These are phyloP conservation scores for Trematocara variabile DNA, from an alignment of 2,113 vertebrate genomes.

Conservation along the genomic window DNA sequence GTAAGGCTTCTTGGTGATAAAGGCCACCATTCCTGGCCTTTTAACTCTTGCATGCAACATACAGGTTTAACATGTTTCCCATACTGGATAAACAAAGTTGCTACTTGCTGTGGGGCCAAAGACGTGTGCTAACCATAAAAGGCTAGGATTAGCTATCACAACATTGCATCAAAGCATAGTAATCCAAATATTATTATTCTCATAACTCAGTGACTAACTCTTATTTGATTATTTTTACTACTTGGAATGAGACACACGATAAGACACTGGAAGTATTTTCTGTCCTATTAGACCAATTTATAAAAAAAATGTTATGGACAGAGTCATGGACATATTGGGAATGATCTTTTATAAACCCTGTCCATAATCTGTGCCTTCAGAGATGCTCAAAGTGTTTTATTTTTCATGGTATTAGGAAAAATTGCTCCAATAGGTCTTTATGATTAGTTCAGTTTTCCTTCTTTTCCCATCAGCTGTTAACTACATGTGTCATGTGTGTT, in stretches of 20 bases:
- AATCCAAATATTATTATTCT: slow-evolving; percentile 9
- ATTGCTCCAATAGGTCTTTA: not conserved
- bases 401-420: not conserved
- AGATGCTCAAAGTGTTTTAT: not conserved
- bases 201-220: not conserved
- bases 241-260: not conserved
- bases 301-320: not conserved
- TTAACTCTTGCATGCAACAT: not conserved
- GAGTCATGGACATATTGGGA: not conserved
- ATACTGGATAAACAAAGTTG: not conserved
- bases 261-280: not conserved
- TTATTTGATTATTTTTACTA: not conserved
- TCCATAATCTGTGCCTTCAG: not conserved
- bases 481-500: not conserved
- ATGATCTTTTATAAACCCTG: not conserved
- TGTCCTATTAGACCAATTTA: not conserved
- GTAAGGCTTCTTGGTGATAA: not conserved
- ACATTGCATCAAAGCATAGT: not conserved
- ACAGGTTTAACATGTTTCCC: not conserved
- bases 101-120: not conserved
- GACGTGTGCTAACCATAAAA: not conserved
- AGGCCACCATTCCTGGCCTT: not conserved
- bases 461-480: not conserved
- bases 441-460: not conserved
- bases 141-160: not conserved